Percentiles rank a stretch among this genome's conserved stretches.
These are phyloP conservation scores for Mustela nigripes DNA, from an alignment of 2,113 vertebrate species.

Conservation along the genomic window DNA sequence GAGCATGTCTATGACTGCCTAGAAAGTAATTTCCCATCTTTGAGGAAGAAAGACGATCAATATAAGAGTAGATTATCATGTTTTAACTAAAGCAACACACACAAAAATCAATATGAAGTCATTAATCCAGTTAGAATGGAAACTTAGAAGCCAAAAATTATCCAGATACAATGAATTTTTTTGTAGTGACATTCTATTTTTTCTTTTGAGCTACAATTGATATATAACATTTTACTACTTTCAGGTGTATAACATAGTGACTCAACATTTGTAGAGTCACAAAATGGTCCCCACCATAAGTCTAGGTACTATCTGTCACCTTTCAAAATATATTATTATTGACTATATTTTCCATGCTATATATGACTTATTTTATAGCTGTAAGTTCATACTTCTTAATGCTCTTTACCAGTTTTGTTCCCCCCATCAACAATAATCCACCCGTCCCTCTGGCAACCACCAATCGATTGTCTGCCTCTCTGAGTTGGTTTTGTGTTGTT, in stretches of 20 bases:
- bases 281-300: neutral
- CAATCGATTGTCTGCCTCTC: neutral
- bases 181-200: slow-evolving; percentile 2
- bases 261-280: neutral
- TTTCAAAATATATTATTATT: neutral
- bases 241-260: neutral
- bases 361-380: neutral
- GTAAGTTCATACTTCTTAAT: neutral
- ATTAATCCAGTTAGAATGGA: slow-evolving; percentile 38
- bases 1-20: neutral
- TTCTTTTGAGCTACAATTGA: neutral
- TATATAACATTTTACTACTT: neutral
- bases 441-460: neutral
- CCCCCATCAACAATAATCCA: neutral
- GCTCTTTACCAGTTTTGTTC: neutral
- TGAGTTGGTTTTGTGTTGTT: neutral
- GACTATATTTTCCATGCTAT: neutral
- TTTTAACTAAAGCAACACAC: slow-evolving; percentile 5
- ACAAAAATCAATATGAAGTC: neutral
- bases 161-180: neutral
- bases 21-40: slow-evolving; percentile 54
- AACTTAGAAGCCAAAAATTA: neutral
- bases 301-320: neutral
- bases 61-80: slow-evolving; percentile 7
- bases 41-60: slow-evolving; percentile 45